Base-by-base conservation (phyloP, 2,113 vertebrate genomes). In the Syngnathus floridae region DNA sequence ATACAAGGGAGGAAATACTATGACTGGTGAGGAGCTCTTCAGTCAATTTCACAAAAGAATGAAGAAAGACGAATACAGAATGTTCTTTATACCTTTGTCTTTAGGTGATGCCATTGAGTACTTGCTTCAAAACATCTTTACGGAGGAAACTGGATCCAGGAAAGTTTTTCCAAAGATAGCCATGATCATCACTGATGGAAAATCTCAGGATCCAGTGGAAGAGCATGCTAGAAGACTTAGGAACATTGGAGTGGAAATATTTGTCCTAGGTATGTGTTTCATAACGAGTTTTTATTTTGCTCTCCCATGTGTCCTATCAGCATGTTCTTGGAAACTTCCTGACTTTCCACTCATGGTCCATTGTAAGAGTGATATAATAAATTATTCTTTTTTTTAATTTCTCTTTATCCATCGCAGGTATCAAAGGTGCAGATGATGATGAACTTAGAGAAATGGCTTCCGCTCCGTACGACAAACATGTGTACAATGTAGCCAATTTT, bases 1-100 rank as follows among this genome's bases (percentile, higher is more conserved):
- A 1, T 99, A 99, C 88, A 99, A 99, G 90, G 97, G 97, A 54
- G 97, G 97, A 46, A 99, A 98, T 82, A 99, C 97, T 26, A 98
- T 98, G 95, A 99, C 97, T 88, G 97, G 97, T 91, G 83, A 65
- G 60, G 19, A 37, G 10, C 21, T 69, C 3, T 19, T 60, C 12
- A 36, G 11, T 60, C 41, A 22, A 22, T 61, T 43, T 43, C 10
- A n/a, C 26, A 64, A 11, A 19, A 7, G 16, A 37, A 35, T 19
- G 16, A 49, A 35, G 12, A n/a, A 13, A 26, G 10, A 26, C 31
- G 55, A 38, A n/a, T 17, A 38, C 48, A 13, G 43, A 60, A 35
- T 48, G 13, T 49, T 31, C 61, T 14, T 48, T 4, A 35, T 46
- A 21, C 43, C 1, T 48, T 19, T 64, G 7, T 31, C 45, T 77